A percentile compares a stretch with the other conserved stretches of the same genome.
phyloP scores from a whole-genome alignment of 2,797 vertebrate genomes.

The Melanogrammus aeglefinus region DNA sequence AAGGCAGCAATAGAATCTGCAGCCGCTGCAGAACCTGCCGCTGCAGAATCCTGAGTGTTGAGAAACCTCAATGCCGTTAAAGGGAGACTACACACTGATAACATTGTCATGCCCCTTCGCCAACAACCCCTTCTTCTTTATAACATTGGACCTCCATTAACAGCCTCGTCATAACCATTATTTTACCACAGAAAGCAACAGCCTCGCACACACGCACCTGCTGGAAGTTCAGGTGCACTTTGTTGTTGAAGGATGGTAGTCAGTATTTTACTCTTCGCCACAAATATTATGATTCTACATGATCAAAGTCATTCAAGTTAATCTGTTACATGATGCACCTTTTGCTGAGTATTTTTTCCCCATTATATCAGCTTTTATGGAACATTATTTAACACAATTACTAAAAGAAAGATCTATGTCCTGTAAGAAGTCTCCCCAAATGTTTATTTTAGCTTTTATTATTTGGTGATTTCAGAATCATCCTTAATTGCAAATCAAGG shows the following conservation, averaged over 20 bases:
- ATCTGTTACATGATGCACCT: background rate
- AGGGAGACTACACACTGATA: slow-evolving; percentile 44
- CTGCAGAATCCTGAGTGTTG: slow-evolving; percentile 4
- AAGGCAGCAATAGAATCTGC: slow-evolving; percentile 56
- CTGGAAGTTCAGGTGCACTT: background rate
- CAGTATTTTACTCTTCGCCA: slow-evolving; percentile 38
- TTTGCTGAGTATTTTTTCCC: background rate
- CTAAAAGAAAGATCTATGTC: background rate
- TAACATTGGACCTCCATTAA: slow-evolving; percentile 24
- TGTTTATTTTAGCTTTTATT: slow-evolving; percentile 34
- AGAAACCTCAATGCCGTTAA: slow-evolving; percentile 36
- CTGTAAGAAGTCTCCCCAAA: slow-evolving; percentile 43
- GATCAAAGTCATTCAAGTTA: slow-evolving; percentile 34
- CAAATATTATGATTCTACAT: slow-evolving; percentile 59
- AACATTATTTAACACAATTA: slow-evolving; percentile 41
- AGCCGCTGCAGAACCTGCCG: slow-evolving; percentile 22
- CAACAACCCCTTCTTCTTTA: slow-evolving; percentile 18
- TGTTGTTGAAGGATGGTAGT: slow-evolving; percentile 23
- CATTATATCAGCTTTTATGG: slow-evolving; percentile 42
- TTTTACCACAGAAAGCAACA: slow-evolving; percentile 42
- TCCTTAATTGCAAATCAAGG: slow-evolving; percentile 29
- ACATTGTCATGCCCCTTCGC: slow-evolving; percentile 14
- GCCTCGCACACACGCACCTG: background rate
- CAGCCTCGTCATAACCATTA: slow-evolving; percentile 49
- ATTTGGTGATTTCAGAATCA: slow-evolving; percentile 42